Percentiles rank a stretch among this genome's conserved stretches.
phyloP scores from a whole-genome alignment of 2,797 vertebrate species.

The Lophura swinhoii region DNA sequence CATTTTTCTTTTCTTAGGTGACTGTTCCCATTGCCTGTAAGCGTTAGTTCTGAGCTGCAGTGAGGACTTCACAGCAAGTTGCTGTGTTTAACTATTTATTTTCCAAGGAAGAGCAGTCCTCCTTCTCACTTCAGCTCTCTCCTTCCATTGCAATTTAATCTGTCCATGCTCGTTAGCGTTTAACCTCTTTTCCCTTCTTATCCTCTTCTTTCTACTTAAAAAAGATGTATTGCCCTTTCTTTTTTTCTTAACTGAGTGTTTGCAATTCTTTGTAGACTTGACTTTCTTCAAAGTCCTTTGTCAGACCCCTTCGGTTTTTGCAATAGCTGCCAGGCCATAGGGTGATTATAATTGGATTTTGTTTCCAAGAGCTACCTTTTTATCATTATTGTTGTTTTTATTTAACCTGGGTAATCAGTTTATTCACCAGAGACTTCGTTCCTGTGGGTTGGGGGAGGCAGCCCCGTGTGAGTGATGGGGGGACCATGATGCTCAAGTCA shows the following conservation, averaged over 20 bases:
- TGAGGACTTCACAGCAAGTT: not conserved
- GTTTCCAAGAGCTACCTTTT: not conserved
- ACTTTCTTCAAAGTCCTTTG: not conserved
- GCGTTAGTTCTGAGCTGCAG: not conserved
- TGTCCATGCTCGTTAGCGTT: not conserved
- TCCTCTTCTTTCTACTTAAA: not conserved
- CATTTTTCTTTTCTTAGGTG: not conserved
- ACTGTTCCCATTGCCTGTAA: not conserved
- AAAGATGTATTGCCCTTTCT: not conserved
- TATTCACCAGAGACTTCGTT: not conserved
- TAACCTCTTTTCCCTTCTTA: not conserved
- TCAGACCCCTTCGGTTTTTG: not conserved
- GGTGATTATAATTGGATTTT: not conserved
- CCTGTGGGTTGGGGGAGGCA: not conserved
- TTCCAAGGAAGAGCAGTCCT: not conserved
- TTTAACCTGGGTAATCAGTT: not conserved
- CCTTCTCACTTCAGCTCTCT: not conserved
- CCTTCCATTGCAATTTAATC: not conserved
- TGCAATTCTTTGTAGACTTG: not conserved
- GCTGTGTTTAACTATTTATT: conserved; percentile 37
- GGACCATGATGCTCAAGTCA: not conserved
- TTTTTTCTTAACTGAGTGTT: not conserved
- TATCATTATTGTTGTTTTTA: not conserved
- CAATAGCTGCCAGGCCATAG: not conserved
- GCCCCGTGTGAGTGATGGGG: not conserved